A percentile compares a stretch with the other conserved stretches of the same genome.
phyloP scores from a whole-genome alignment of 2,797 vertebrate genomes.

The Gobionotothen gibberifrons region DNA sequence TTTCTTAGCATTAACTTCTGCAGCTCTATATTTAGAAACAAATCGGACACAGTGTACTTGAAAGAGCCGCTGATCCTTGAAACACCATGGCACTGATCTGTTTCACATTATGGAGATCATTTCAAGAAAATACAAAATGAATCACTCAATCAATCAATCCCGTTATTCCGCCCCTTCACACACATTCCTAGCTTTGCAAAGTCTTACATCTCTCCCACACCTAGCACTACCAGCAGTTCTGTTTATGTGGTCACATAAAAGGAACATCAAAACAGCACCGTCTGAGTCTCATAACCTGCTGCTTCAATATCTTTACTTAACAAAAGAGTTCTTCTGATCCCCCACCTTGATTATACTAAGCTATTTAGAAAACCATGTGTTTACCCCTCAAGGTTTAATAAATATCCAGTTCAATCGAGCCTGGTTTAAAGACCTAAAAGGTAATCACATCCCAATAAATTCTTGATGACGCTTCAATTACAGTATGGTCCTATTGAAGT shows the following conservation, averaged over 20 bases:
- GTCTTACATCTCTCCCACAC: background rate
- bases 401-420: constrained; percentile 22
- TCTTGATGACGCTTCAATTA: background rate
- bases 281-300: constrained; percentile 41
- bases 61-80: background rate
- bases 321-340: background rate
- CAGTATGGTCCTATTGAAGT: background rate
- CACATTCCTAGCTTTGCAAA: constrained; percentile 17
- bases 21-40: background rate
- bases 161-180: constrained; percentile 35
- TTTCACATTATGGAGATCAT: constrained; percentile 32
- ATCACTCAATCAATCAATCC: constrained; percentile 27
- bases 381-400: constrained; percentile 42
- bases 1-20: background rate
- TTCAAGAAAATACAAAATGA: constrained; percentile 41
- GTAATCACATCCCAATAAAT: constrained; percentile 9
- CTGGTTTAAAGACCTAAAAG: background rate
- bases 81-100: background rate
- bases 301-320: constrained; percentile 1
- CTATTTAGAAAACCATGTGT: constrained; percentile 33
- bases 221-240: too few relatives aligned
- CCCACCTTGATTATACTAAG: background rate
- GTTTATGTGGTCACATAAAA: background rate
- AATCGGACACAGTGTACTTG: background rate
- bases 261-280: constrained; percentile 24